Conservation (phyloP, 2,113 vertebrate species). For the Acanthochromis polyacanthus region DNA sequence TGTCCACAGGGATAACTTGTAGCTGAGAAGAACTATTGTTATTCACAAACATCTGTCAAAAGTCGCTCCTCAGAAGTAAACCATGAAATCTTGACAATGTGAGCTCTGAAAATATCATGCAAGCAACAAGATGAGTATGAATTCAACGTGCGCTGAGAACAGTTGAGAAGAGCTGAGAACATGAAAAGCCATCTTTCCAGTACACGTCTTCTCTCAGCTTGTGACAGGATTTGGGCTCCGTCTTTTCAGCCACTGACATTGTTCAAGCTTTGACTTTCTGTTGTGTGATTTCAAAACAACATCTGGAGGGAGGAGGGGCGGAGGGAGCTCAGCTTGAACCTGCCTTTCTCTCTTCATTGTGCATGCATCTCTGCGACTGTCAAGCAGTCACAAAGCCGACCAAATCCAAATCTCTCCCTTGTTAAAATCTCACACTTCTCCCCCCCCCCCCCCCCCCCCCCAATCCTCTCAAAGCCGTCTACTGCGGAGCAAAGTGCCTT, state of each 20-base stretch:
- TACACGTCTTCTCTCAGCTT: conserved; percentile 22
- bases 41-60: neutral
- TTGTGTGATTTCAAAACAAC: conserved; percentile 56
- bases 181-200: conserved; percentile 11
- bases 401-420: conserved; percentile 74
- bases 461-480: conserved; percentile 75
- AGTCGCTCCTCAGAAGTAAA: neutral
- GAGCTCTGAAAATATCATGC: neutral
- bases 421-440: conserved; percentile 70
- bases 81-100: neutral
- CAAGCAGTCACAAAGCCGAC: conserved; percentile 57
- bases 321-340: conserved; percentile 50
- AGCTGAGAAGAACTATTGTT: too few relatives aligned
- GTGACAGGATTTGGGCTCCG: conserved; percentile 26
- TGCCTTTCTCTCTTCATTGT: conserved; percentile 57
- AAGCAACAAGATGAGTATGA: neutral
- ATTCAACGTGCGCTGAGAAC: neutral
- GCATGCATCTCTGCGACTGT: conserved; percentile 47
- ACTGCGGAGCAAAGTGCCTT: conserved; percentile 61
- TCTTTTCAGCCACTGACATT: conserved; percentile 25
- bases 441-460: neutral
- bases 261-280: conserved; percentile 42
- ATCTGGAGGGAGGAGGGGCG: conserved; percentile 35
- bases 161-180: conserved; percentile 14
- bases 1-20: too few relatives aligned